Base-by-base conservation (phyloP, 2,797 vertebrate species). In the Rhinophrynus dorsalis region DNA sequence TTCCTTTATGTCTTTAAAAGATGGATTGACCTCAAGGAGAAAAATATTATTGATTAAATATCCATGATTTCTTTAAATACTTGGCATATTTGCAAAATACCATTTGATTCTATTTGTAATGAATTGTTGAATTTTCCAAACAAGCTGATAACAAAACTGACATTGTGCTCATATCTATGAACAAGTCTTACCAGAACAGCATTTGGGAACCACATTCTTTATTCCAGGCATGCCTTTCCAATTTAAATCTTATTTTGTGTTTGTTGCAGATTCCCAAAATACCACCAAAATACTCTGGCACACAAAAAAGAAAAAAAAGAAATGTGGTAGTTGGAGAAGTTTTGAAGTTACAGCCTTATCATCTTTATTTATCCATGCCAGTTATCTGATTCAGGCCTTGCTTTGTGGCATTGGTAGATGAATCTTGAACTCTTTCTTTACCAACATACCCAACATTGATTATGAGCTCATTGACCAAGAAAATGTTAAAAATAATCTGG, bases 131-230 rank as follows among this genome's bases (percentile, higher is more conserved):
- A n/a, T n/a, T n/a, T n/a, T n/a, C n/a, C n/a, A n/a, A n/a, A n/a
- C n/a, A n/a, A n/a, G n/a, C n/a, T n/a, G n/a, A n/a, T n/a, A n/a
- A 70, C 71, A 77, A 26, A 15, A 86, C 89, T 44, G 74, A 0
- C 82, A 61, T 48, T 94, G 91, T 67, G 84, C 90, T 75, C 87
- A 90, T 0, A 86, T 92, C 9, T 84, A 79, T 12, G 90, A 93
- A 69, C 91, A 93, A 66, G 81, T 94, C 50, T 68, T 88, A 12
- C 92, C 91, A 1, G 86, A 88, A 0, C 81, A 67, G 0, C 75
- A 54, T 13, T 94, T 91, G 92, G 90, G 90, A 27, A 81, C 70
- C 13, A 78, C 8, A 1, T 94, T 89, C 3, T 71, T 92, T 1
- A 79, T 93, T 5, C 81, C 88, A 6, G 54, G 87, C 0, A 38